Conservation (phyloP, 2,113 vertebrate species). For the Poeciliopsis retropinna region DNA sequence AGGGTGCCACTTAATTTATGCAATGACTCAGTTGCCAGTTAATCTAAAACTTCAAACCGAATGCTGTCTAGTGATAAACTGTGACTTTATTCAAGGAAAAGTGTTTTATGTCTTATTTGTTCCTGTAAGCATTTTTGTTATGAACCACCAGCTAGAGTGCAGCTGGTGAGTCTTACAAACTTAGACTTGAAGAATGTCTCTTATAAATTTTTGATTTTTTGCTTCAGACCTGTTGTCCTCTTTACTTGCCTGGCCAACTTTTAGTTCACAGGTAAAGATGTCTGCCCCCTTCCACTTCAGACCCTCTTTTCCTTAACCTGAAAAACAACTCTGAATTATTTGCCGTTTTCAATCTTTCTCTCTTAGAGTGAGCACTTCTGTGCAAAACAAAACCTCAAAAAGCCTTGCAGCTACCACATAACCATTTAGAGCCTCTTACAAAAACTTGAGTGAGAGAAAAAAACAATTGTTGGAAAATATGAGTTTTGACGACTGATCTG, state of each 20-base stretch:
- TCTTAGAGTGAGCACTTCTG: slow-evolving; percentile 13
- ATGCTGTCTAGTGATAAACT: neutral
- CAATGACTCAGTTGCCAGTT: neutral
- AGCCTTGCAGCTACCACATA: slow-evolving; percentile 1
- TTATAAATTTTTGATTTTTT: neutral
- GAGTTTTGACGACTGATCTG: neutral
- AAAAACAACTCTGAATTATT: neutral
- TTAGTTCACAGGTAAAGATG: neutral
- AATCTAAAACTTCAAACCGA: neutral
- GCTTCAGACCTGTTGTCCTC: neutral
- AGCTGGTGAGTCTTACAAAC: neutral
- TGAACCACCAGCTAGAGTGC: neutral
- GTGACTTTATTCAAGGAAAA: neutral
- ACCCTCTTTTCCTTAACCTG: slow-evolving; percentile 1
- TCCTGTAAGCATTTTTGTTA: neutral
- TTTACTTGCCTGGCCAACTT: neutral
- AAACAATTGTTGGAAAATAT: neutral
- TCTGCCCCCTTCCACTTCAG: neutral
- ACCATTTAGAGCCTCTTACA: neutral
- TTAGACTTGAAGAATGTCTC: neutral
- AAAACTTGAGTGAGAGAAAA: neutral
- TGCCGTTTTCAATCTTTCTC: neutral
- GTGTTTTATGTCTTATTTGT: neutral
- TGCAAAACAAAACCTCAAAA: neutral
- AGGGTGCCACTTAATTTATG: neutral